Percentiles rank a stretch among this genome's conserved stretches.
Conservation (phyloP, 2,797 vertebrate genomes). For the Columba guinea region DNA sequence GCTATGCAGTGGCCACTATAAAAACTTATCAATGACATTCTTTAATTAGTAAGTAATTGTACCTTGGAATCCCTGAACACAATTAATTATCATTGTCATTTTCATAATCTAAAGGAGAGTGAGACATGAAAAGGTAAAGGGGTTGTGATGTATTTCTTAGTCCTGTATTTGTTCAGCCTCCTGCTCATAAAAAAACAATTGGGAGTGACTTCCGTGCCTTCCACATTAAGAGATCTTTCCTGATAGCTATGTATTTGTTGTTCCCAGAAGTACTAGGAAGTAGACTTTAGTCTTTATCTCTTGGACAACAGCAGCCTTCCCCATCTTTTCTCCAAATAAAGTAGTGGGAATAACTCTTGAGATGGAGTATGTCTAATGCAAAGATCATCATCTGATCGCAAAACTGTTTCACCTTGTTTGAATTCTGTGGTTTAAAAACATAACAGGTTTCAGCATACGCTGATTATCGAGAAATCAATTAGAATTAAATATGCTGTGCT, state of each 20-base stretch:
- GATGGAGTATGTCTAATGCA: not conserved
- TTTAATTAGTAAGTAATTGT: not conserved
- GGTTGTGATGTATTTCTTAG: not conserved
- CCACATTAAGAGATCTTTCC: slow-evolving; percentile 31
- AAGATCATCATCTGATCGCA: not conserved
- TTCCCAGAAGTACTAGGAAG: slow-evolving; percentile 38
- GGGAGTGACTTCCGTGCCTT: slow-evolving; percentile 64
- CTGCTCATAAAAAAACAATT: slow-evolving; percentile 33
- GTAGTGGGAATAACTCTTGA: not conserved
- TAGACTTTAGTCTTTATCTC: slow-evolving; percentile 25
- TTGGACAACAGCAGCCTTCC: slow-evolving; percentile 10
- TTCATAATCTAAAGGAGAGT: not conserved
- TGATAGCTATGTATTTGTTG: slow-evolving; percentile 50
- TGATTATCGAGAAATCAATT: not conserved
- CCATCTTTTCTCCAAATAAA: not conserved
- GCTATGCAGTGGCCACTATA: not conserved
- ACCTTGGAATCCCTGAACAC: not conserved
- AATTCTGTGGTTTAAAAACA: not conserved
- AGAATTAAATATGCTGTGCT: not conserved
- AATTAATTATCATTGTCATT: not conserved
- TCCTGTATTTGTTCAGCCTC: not conserved
- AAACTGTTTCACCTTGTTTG: not conserved
- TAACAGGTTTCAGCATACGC: not conserved
- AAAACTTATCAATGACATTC: not conserved
- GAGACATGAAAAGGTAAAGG: not conserved